A percentile compares a stretch with the other conserved stretches of the same genome.
Conservation (phyloP, 2,797 vertebrate genomes). For the Avahi laniger region DNA sequence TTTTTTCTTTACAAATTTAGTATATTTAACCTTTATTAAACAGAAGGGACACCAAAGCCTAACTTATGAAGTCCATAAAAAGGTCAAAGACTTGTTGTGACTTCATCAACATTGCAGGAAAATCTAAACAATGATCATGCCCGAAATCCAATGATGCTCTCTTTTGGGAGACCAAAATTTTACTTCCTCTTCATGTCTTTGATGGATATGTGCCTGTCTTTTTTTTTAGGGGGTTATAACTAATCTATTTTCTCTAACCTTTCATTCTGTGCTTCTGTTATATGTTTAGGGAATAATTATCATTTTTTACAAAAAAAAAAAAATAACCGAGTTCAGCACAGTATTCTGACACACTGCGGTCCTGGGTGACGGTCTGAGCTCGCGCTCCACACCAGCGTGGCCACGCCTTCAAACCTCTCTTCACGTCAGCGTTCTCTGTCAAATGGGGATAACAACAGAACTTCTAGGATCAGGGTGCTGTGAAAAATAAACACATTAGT, state of each 20-base stretch:
- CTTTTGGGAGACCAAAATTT: background rate
- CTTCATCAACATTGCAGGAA: background rate
- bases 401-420: background rate
- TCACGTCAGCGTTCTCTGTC: background rate
- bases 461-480: too few species aligned
- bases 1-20: background rate
- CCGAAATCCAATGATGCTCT: background rate
- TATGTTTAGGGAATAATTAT: background rate
- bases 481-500: background rate
- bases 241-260: background rate
- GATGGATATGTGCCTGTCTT: too few species aligned
- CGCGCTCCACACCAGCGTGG: fast-evolving
- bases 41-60: background rate
- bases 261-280: background rate
- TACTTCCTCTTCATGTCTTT: background rate
- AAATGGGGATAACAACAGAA: background rate
- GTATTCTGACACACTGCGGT: background rate
- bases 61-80: background rate
- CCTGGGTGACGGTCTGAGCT: too few species aligned
- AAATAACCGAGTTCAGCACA: background rate
- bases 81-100: background rate
- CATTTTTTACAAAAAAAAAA: background rate
- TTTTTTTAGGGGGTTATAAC: background rate
- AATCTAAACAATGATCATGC: background rate
- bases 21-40: background rate